Evolutionary conservation across 2,797 vertebrate species (phyloP), one percentile per base, ranked within the genome.

Genomic region (Nasua narica): DNA sequence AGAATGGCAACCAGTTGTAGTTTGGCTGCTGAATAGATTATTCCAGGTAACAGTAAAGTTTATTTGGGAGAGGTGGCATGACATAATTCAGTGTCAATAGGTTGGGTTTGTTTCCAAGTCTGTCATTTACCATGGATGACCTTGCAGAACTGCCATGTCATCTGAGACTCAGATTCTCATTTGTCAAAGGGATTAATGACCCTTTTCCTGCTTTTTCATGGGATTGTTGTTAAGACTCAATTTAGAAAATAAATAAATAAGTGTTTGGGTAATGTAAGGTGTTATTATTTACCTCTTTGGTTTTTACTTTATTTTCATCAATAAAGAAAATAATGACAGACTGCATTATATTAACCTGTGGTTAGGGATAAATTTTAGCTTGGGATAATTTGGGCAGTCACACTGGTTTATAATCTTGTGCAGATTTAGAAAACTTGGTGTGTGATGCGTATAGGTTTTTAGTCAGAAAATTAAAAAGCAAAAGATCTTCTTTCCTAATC

Each of bases 401-500:
- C 32, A 35, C n/a, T 76, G 70, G 27, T 65, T 58, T 89, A 19
- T n/a, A 23, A 43, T 69, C 43, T 81, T 81, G 25, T 46, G 43
- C 29, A 87, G 60, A 32, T 48, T 78, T 67, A 54, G 50, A 50
- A 60, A 58, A 90, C 9, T 50, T 52, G 21, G 50, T 95, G 29
- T 91, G 72, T 83, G n/a, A 27, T 65, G 46, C 48, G 35, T 95
- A 40, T 10, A 65, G 11, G 32, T 52, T 48, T 97, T 97, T 65
- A 27, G 29, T 84, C 13, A 95, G 92, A 95, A 98, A 91, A 65
- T 85, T 48, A 21, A 52, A 85, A 92, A 82, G 3, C 18, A 69
- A 23, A 14, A 92, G 16, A 12, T 43, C 16, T 56, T 19, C 46
- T 93, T 97, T 90, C 10, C 58, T 92, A 96, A 84, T 74, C 29